Evolutionary conservation across 2,113 vertebrate species (phyloP), one percentile per base, ranked within the genome.

Genomic region (Takifugu flavidus): DNA sequence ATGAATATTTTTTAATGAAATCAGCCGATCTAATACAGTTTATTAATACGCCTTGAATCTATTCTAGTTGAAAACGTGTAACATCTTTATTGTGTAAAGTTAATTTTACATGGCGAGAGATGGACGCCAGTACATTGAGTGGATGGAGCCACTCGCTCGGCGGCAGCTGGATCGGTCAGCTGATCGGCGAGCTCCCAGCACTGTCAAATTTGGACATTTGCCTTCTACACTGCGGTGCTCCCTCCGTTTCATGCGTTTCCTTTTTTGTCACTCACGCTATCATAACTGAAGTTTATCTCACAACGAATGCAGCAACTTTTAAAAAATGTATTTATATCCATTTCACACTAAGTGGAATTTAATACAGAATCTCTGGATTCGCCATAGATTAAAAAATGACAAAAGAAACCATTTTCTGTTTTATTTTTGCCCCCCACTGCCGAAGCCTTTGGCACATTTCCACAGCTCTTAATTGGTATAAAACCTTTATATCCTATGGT

Each of bases 291-390:
- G 57, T 68, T 57, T 64, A 60, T 74, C 68, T 64, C 49, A n/a
- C 72, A 53, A 54, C 34, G 2, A 10, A 39, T 74, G 71, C 57
- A 25, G 72, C 75, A 73, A 77, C 72, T 87, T 90, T 87, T 47
- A 88, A 53, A 74, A 79, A 83, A 78, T 82, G 85, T 91, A 91
- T 91, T 91, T 91, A 90, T 90, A 88, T 85, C 72, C 45, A 87
- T 90, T 91, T 90, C 91, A 89, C 88, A 25, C 29, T 49, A 49
- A 61, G 84, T 90, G 89, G 87, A 86, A 86, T 87, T 86, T 83
- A 78, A 52, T 83, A 74, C 77, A 82, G 89, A 87, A 88, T 89
- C 87, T 88, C 76, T 86, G 78, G 86, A 87, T 90, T 92, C 81
- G 51, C 77, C 76, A 82, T 86, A 39, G 34, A 39, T 39, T 39